These are phyloP conservation scores for silkworm (Bombyx mori) DNA, from an alignment of 1,140 invertebrate species.

Conservation along the genomic window ASM3026992v2 NC_085129.1:5313501-5314000, in stretches of 20 bases:
- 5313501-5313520: constrained; percentile 84
- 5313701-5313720: constrained; percentile 77
- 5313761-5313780: constrained; percentile 73
- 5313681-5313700: constrained; percentile 79
- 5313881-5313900: constrained; percentile 55
- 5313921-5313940: constrained; percentile 64
- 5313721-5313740: constrained; percentile 77
- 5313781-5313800: constrained; percentile 76
- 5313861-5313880: constrained; percentile 74
- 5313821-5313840: constrained; percentile 71
- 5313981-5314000: constrained; percentile 50
- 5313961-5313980: constrained; percentile 63
- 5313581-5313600: constrained; percentile 78
- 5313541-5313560: constrained; percentile 74
- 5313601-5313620: constrained; percentile 76
- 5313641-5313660: constrained; percentile 79
- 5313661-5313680: constrained; percentile 80
- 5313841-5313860: constrained; percentile 69
- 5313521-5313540: constrained; percentile 78
- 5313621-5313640: constrained; percentile 80
- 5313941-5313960: constrained; percentile 63
- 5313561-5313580: constrained; percentile 76
- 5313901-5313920: constrained; percentile 64
- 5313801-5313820: constrained; percentile 60
- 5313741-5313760: constrained; percentile 78